These are phyloP conservation scores for Albula goreensis DNA, from an alignment of 2,113 vertebrate genomes.

Conservation along the genomic window DNA sequence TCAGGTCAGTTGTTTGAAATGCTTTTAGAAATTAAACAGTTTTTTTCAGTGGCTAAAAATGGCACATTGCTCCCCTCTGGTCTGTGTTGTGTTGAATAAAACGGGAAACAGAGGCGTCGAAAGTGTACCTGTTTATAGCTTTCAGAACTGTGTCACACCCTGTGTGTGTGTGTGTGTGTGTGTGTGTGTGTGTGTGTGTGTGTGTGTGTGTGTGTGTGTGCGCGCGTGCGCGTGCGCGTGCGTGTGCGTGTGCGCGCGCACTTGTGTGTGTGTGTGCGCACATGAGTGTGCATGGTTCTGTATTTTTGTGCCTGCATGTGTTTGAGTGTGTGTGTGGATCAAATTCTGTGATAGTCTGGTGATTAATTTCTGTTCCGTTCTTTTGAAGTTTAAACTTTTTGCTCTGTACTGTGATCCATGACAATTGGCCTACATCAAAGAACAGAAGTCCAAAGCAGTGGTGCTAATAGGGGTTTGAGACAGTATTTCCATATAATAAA, in stretches of 20 bases:
- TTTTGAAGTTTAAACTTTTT: neutral
- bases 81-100: constrained; percentile 19
- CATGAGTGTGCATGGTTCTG: neutral
- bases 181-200: no score
- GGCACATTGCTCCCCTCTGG: constrained; percentile 24
- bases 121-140: neutral
- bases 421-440: neutral
- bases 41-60: constrained; percentile 47
- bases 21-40: constrained; percentile 56
- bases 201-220: neutral
- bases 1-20: constrained; percentile 35
- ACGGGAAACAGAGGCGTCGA: constrained; percentile 30
- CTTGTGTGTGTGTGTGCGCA: neutral
- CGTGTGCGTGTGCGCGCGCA: neutral
- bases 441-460: neutral
- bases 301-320: neutral
- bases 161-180: neutral
- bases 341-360: neutral
- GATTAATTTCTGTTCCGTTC: neutral
- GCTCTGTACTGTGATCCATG: neutral
- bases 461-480: neutral
- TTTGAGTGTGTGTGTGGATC: neutral
- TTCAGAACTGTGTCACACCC: neutral
- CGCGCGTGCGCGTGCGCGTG: no score
- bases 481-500: neutral